Conservation (phyloP, 2,113 vertebrate genomes). For the Sorex araneus region DNA sequence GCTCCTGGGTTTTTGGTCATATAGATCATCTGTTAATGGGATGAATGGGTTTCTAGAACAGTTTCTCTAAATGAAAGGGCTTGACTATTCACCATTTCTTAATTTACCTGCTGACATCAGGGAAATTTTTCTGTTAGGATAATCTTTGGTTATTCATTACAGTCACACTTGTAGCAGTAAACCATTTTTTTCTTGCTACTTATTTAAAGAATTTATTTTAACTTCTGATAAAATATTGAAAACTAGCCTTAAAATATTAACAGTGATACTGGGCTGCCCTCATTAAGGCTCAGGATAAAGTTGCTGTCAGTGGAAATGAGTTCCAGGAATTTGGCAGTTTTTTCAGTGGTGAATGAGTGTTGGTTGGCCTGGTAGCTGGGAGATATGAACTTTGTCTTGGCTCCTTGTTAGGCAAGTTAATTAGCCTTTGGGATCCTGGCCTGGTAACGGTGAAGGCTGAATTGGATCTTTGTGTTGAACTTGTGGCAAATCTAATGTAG, state of each 20-base stretch:
- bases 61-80: not conserved
- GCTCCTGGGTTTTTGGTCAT: constrained; percentile 5
- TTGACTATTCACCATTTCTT: not conserved
- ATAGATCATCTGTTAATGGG: not conserved
- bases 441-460: not conserved
- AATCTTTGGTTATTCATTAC: constrained; percentile 43
- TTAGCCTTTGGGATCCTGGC: not conserved
- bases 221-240: constrained; percentile 54
- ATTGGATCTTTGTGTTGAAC: not conserved
- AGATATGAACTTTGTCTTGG: not conserved
- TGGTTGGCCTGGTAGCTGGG: not conserved
- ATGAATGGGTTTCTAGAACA: constrained; percentile 5
- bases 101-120: constrained; percentile 22
- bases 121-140: constrained; percentile 7
- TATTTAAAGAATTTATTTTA: constrained; percentile 60
- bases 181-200: not conserved
- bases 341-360: not conserved
- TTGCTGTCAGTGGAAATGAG: not conserved
- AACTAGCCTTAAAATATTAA: not conserved
- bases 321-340: not conserved
- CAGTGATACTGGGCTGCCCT: not conserved
- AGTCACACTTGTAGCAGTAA: constrained; percentile 3
- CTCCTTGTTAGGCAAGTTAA: not conserved
- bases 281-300: not conserved
- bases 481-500: not conserved